Percentiles rank a stretch among this genome's conserved stretches.
These are phyloP conservation scores for Atta cephalotes DNA, from an alignment of 1,140 invertebrate genomes.

Conservation along the genomic window DNA sequence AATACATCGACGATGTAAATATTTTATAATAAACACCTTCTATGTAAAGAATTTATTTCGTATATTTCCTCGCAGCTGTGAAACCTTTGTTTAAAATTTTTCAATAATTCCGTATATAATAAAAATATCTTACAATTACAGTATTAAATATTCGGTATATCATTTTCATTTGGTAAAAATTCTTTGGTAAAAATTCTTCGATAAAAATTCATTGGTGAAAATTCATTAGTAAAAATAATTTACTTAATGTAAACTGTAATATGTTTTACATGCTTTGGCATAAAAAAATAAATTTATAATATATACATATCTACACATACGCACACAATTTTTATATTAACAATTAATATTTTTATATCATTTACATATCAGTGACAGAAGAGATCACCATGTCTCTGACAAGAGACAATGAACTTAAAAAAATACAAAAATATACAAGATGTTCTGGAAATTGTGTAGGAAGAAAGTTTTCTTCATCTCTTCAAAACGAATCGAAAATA, in stretches of 20 bases:
- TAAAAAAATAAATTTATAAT: constrained; percentile 4
- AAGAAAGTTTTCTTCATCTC: too few species aligned
- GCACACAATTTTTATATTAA: neutral
- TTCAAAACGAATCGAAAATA: too few species aligned
- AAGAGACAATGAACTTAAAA: too few species aligned
- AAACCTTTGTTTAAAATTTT: constrained; percentile 3
- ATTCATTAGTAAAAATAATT: constrained; percentile 4
- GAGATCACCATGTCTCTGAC: too few species aligned
- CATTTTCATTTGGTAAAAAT: neutral
- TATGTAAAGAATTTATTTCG: neutral
- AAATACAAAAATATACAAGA: too few species aligned
- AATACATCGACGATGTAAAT: neutral
- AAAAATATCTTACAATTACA: neutral
- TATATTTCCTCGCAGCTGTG: neutral
- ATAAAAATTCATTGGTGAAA: too few species aligned
- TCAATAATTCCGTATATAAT: neutral
- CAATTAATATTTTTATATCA: too few species aligned
- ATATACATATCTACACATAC: neutral
- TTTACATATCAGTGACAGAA: too few species aligned
- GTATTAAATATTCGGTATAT: neutral
- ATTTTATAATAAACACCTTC: neutral
- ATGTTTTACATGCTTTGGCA: neutral
- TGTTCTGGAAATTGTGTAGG: too few species aligned
- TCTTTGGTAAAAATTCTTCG: too few species aligned
- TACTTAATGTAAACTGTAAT: neutral